Percentiles rank a stretch among this genome's conserved stretches.
These are phyloP conservation scores for Sylvia borin DNA, from an alignment of 2,797 vertebrate genomes.

Conservation along the genomic window DNA sequence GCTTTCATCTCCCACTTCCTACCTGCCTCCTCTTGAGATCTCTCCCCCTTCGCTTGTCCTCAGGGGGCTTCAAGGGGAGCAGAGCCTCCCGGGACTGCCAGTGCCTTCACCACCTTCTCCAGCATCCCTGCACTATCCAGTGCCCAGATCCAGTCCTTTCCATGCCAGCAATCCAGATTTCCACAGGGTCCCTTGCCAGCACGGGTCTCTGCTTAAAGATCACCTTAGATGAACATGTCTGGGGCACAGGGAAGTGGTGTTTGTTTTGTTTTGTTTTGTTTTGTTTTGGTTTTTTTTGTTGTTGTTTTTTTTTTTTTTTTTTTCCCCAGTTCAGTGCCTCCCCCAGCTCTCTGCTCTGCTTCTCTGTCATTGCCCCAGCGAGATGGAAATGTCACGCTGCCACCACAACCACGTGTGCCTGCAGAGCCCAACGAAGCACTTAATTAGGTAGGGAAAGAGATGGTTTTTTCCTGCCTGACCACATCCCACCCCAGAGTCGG, in stretches of 20 bases:
- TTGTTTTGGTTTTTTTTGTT: too few species aligned
- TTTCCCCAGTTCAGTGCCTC: neutral
- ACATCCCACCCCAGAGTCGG: neutral
- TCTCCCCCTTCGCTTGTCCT: neutral
- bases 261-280: too few species aligned
- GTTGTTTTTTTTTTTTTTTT: too few species aligned
- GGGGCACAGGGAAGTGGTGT: neutral
- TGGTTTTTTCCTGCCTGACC: neutral
- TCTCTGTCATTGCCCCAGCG: neutral
- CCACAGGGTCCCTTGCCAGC: too few species aligned
- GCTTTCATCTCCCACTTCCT: neutral
- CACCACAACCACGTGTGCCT: neutral
- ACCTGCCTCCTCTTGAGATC: neutral
- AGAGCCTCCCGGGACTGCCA: neutral
- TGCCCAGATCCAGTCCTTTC: neutral
- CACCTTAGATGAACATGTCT: rapidly evolving
- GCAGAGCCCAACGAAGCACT: neutral
- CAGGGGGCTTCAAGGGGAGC: neutral
- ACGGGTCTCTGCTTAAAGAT: rapidly evolving
- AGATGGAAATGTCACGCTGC: neutral
- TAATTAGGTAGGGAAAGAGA: slow-evolving; percentile 18
- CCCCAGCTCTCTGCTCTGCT: neutral
- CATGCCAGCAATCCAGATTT: neutral
- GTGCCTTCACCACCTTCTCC: neutral
- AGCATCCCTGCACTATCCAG: neutral